phyloP scores from a whole-genome alignment of 2,113 vertebrate genomes.

The Symphodus melops region DNA sequence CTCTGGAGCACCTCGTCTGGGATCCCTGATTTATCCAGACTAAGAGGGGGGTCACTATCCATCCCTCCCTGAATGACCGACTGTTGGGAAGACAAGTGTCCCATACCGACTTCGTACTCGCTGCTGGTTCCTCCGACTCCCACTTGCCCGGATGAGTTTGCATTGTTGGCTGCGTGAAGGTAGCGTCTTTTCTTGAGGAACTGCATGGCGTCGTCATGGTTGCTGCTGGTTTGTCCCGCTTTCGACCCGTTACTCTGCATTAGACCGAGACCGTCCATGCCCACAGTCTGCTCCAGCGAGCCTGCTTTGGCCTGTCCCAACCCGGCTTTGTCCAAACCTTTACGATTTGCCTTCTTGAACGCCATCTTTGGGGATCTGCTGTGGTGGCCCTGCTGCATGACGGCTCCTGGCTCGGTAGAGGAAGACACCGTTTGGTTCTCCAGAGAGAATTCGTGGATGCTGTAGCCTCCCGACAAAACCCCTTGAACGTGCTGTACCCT shows the following conservation, averaged over 20 bases:
- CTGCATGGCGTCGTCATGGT: constrained; percentile 98
- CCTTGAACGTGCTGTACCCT: constrained; percentile 70
- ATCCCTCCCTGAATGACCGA: constrained; percentile 93
- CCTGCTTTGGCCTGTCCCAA: constrained; percentile 85
- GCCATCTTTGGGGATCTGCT: constrained; percentile 92
- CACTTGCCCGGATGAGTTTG: constrained; percentile 31
- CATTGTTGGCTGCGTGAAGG: constrained; percentile 86
- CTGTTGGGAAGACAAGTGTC: constrained; percentile 91
- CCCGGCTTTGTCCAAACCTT: constrained; percentile 87
- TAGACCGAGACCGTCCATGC: constrained; percentile 87
- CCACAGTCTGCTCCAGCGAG: constrained; percentile 80
- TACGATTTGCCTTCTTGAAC: constrained; percentile 93
- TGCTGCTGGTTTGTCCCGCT: constrained; percentile 88
- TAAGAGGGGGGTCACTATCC: constrained; percentile 88
- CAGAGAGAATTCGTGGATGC: constrained; percentile 88
- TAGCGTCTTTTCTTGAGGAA: constrained; percentile 99
- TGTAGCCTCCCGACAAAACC: constrained; percentile 77
- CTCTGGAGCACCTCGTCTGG: constrained; percentile 98
- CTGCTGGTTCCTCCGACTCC: constrained; percentile 73
- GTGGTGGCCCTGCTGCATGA: constrained; percentile 87
- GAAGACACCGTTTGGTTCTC: constrained; percentile 89
- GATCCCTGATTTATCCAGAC: constrained; percentile 95
- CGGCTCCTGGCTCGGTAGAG: constrained; percentile 87
- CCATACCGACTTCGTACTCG: constrained; percentile 89
- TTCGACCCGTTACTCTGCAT: constrained; percentile 88